These are phyloP conservation scores for Seira sanloemensis DNA, from an alignment of 2,888 invertebrate genomes.

Conservation along the genomic window DNA sequence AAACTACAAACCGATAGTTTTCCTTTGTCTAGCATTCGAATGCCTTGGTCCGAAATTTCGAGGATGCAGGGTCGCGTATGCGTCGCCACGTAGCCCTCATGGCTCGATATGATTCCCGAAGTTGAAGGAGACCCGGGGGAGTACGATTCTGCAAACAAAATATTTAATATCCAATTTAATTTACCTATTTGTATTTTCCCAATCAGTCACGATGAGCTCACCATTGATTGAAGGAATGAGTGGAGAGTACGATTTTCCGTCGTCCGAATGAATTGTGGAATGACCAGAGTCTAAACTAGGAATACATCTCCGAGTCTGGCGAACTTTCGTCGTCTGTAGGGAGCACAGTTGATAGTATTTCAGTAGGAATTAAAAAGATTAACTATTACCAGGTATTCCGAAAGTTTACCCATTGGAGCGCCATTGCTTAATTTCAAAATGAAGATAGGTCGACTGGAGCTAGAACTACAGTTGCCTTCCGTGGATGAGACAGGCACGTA, in stretches of 20 bases:
- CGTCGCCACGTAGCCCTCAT: slow-evolving; percentile 75
- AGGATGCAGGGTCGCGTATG: slow-evolving; percentile 88
- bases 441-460: slow-evolving; percentile 68
- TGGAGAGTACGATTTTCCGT: slow-evolving; percentile 88
- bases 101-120: slow-evolving; percentile 85
- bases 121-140: slow-evolving; percentile 80
- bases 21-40: slow-evolving; percentile 95
- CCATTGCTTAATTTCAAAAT: slow-evolving; percentile 70
- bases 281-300: slow-evolving; percentile 90
- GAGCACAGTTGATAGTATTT: neutral
- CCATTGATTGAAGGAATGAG: slow-evolving; percentile 81
- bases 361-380: neutral
- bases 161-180: too few species aligned
- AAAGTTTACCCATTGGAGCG: slow-evolving; percentile 65
- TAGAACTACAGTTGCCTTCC: slow-evolving; percentile 39
- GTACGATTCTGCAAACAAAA: slow-evolving; percentile 76
- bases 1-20: slow-evolving; percentile 81
- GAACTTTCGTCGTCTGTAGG: slow-evolving; percentile 81
- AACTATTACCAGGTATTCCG: neutral
- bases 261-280: slow-evolving; percentile 93
- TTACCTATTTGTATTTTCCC: too few species aligned
- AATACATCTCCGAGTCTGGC: slow-evolving; percentile 89
- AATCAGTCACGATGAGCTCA: slow-evolving; percentile 75
- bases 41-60: slow-evolving; percentile 96
- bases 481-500: slow-evolving; percentile 44